Evolutionary conservation across 2,888 invertebrate genomes (phyloP).

Genomic region (Polyommatus iphigenia): DNA sequence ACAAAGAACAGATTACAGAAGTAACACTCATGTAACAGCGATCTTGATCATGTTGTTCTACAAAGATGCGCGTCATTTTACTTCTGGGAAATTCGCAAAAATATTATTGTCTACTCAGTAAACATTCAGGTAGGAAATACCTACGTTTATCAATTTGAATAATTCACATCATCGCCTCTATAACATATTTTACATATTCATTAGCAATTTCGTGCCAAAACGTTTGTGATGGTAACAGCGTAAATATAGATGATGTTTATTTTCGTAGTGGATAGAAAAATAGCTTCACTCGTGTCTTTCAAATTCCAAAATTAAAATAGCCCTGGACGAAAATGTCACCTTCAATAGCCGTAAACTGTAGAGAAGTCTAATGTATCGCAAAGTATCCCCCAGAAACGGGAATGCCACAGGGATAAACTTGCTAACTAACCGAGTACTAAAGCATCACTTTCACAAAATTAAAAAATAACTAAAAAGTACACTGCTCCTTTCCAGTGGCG

Average conservation of each 20-base stretch:
- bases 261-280: not conserved
- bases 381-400: too few relatives aligned
- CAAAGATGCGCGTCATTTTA: not conserved
- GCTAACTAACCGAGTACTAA: too few relatives aligned
- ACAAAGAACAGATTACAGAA: too few relatives aligned
- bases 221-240: conserved; percentile 24
- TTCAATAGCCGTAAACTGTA: not conserved
- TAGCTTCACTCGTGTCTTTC: not conserved
- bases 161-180: conserved; percentile 2
- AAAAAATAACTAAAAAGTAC: too few relatives aligned
- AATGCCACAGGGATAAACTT: too few relatives aligned
- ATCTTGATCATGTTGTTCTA: not conserved
- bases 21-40: not conserved
- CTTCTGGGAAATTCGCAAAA: not conserved
- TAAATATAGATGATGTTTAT: not conserved
- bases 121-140: conserved; percentile 4
- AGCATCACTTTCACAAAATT: too few relatives aligned
- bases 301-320: not conserved
- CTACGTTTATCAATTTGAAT: not conserved
- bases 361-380: too few relatives aligned
- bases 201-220: conserved; percentile 15
- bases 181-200: conserved; percentile 17
- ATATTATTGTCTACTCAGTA: not conserved
- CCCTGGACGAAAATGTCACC: not conserved
- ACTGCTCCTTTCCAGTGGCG: too few relatives aligned